Evolutionary conservation across 2,797 vertebrate species (phyloP).

Genomic region (Synanceia verrucosa): DNA sequence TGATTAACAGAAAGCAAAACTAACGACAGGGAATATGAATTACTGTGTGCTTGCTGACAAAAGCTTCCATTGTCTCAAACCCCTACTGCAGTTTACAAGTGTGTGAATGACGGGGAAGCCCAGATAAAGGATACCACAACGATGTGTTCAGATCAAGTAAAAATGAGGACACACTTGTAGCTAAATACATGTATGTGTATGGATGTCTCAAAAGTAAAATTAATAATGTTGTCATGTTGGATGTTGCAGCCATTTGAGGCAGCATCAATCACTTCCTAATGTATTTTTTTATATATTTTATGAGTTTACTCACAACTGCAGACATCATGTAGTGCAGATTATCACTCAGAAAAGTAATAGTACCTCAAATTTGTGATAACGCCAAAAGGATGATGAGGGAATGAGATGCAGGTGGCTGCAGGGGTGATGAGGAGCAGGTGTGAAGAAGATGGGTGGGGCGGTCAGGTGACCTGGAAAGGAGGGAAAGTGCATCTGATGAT

Average conservation of each 20-base stretch:
- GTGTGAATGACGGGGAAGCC: constrained; percentile 15
- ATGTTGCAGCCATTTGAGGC: too few species aligned
- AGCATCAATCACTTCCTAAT: too few species aligned
- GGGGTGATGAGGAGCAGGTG: neutral
- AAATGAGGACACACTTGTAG: neutral
- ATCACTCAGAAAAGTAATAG: neutral
- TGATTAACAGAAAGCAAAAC: constrained; percentile 71
- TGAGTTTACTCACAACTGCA: neutral
- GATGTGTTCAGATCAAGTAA: neutral
- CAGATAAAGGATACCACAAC: constrained; percentile 2
- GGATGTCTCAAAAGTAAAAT: neutral
- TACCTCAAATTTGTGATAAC: neutral
- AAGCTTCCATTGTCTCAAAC: constrained; percentile 55
- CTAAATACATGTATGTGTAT: neutral
- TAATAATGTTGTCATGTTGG: too few species aligned
- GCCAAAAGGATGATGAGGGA: neutral
- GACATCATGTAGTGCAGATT: neutral
- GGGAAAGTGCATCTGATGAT: neutral
- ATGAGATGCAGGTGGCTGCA: neutral
- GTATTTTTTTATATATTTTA: neutral
- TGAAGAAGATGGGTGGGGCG: neutral
- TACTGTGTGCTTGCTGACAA: constrained; percentile 55
- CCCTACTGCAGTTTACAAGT: constrained; percentile 17
- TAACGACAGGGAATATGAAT: constrained; percentile 62
- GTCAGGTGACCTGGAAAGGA: neutral